Evolutionary conservation across 2,797 vertebrate species (phyloP).

Genomic region (Otolemur crassicaudatus): DNA sequence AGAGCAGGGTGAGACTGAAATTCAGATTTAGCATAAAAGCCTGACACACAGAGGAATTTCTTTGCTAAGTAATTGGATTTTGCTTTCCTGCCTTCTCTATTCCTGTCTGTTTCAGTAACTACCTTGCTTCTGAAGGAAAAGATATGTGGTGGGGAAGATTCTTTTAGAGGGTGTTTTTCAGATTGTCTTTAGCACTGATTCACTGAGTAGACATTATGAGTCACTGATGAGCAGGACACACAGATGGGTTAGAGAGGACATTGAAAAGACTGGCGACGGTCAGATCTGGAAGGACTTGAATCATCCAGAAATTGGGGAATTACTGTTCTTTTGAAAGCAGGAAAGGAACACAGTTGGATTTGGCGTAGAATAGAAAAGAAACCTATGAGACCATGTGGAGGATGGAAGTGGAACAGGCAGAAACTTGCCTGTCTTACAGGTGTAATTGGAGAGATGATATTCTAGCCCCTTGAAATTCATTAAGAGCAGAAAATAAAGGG

Average conservation of each 20-base stretch:
- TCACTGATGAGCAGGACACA: background rate
- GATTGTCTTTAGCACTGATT: background rate
- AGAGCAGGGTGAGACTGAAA: constrained; percentile 70
- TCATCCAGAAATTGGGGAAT: background rate
- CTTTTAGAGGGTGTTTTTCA: background rate
- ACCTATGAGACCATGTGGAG: background rate
- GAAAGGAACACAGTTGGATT: constrained; percentile 18
- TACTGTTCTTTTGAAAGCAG: background rate
- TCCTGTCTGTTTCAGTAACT: constrained; percentile 51
- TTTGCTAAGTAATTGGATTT: constrained; percentile 71
- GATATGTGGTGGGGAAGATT: constrained; percentile 37
- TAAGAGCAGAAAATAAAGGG: constrained; percentile 6
- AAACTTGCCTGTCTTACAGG: background rate
- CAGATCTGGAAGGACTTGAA: background rate
- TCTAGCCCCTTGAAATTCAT: background rate
- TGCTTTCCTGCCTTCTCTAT: constrained; percentile 42
- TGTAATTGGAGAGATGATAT: background rate
- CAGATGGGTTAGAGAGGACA: background rate
- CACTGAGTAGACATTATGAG: background rate
- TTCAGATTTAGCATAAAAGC: constrained; percentile 68
- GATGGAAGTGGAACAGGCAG: background rate
- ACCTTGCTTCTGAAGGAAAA: constrained; percentile 52
- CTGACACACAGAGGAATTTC: constrained; percentile 22
- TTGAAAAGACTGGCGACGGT: background rate
- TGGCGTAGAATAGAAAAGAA: background rate